These are phyloP conservation scores for Monochamus saltuarius DNA, from an alignment of 1,140 invertebrate species.

Conservation along the genomic window DNA sequence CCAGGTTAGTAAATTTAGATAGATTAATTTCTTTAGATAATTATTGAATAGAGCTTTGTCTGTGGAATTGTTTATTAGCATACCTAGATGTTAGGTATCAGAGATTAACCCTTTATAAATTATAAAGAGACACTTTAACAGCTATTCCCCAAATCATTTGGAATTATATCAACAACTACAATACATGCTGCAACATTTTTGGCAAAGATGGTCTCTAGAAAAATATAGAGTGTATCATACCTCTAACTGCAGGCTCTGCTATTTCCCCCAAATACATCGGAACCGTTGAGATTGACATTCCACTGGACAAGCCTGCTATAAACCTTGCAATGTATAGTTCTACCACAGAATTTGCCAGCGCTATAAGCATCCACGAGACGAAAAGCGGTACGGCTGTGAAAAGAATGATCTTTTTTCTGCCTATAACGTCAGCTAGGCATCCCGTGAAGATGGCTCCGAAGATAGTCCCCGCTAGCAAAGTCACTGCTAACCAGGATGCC, in stretches of 20 bases:
- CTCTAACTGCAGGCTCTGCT: conserved; percentile 65
- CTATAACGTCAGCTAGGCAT: conserved; percentile 56
- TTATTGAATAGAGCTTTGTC: too few species aligned
- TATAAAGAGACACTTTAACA: too few species aligned
- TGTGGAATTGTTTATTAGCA: too few species aligned
- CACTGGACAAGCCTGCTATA: conserved; percentile 64
- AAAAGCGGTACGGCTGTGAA: conserved; percentile 62
- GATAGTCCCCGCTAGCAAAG: conserved; percentile 52
- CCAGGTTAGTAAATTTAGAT: too few species aligned
- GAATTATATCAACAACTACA: too few species aligned
- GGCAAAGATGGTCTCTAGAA: too few species aligned
- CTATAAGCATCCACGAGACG: conserved; percentile 62
- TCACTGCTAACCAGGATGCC: conserved; percentile 63
- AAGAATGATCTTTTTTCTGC: conserved; percentile 67
- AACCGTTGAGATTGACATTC: conserved; percentile 62
- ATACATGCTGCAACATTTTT: too few species aligned
- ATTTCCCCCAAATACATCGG: conserved; percentile 68
- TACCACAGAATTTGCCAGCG: conserved; percentile 54
- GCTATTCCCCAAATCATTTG: too few species aligned
- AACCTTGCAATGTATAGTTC: conserved; percentile 30
- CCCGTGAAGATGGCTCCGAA: conserved; percentile 54
- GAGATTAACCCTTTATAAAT: too few species aligned
- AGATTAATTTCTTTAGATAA: too few species aligned
- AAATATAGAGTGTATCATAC: conserved; percentile 41
- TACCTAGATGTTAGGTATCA: too few species aligned